Percentiles rank a stretch among this genome's conserved stretches.
Conservation (phyloP, 92 coral and sea anemone species). For the Porites lobata region DNA sequence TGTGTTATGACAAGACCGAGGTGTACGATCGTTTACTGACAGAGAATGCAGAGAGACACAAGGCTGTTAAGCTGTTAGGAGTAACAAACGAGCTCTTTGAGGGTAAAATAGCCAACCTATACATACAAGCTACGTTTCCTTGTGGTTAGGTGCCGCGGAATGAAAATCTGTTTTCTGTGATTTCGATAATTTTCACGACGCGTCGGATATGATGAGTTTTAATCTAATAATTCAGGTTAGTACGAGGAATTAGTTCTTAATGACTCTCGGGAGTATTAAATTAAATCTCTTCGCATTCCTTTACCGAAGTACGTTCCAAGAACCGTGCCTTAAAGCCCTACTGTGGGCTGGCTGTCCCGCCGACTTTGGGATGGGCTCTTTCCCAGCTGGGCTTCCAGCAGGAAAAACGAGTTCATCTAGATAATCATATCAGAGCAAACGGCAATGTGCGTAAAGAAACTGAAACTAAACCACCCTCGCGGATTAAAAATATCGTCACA, state of each 20-base stretch:
- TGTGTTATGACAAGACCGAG: no score
- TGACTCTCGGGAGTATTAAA: not conserved
- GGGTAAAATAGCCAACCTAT: no score
- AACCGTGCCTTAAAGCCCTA: not conserved
- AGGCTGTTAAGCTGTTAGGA: no score
- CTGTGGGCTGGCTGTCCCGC: not conserved
- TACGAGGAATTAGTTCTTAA: not conserved
- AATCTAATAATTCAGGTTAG: not conserved
- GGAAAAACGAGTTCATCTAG: not conserved
- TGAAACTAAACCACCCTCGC: conserved; percentile 6
- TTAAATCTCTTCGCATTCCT: not conserved
- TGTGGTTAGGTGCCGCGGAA: not conserved
- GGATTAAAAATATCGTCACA: conserved; percentile 6
- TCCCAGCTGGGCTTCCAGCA: no score
- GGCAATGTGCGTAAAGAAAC: not conserved
- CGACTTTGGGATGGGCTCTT: not conserved
- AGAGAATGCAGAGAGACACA: no score
- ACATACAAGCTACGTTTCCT: not conserved
- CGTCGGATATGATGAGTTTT: conserved; percentile 6
- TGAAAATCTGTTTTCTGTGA: conserved; percentile 1
- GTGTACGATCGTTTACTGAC: no score
- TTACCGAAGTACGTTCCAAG: not conserved
- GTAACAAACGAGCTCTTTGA: no score
- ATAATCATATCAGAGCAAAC: not conserved
- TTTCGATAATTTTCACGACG: no score